Evolutionary conservation across 2,113 vertebrate species (phyloP), one percentile per base, ranked within the genome.

Genomic region (Mobula birostris): DNA sequence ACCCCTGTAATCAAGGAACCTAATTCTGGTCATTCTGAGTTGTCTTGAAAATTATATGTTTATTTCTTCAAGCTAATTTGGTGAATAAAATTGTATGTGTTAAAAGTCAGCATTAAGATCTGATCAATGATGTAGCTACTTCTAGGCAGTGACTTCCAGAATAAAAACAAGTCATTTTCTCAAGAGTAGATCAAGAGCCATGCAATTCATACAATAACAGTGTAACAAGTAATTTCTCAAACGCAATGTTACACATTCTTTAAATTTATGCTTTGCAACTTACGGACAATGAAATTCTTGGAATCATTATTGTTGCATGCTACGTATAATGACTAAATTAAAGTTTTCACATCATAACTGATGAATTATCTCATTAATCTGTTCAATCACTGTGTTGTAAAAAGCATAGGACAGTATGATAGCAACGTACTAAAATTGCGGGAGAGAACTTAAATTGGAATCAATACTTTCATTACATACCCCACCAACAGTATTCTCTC

Each of bases 401-500:
- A 27, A 48, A 93, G 2, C 32, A 48, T 5, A 74, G 19, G 66
- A 92, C 66, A 74, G 24, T n/a, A 56, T 27, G 24, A 48, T 48
- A 48, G 48, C 48, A 48, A 48, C 3, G 48, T 48, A 48, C 48
- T 48, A 48, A 48, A 48, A 48, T 48, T 48, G 48, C 48, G 0
- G 48, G 48, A 48, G 2, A 48, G 48, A 48, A 48, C 1, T 17
- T 48, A 72, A 9, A 72, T 74, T 40, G 40, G 36, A 93, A 93
- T 56, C 24, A 93, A 48, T 94, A 94, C 66, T n/a, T 94, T 94
- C 94, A 48, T 14, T 95, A 97, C 98, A 94, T 97, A 99, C 99
- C 94, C 98, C 98, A 96, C 98, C 98, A 15, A 98, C 96, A 94
- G 97, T 98, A 96, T 98, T 99, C 95, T 99, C 99, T 95, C 98